Evolutionary conservation across 2,797 vertebrate species (phyloP).

Genomic region (Tympanoctomys barrerae): DNA sequence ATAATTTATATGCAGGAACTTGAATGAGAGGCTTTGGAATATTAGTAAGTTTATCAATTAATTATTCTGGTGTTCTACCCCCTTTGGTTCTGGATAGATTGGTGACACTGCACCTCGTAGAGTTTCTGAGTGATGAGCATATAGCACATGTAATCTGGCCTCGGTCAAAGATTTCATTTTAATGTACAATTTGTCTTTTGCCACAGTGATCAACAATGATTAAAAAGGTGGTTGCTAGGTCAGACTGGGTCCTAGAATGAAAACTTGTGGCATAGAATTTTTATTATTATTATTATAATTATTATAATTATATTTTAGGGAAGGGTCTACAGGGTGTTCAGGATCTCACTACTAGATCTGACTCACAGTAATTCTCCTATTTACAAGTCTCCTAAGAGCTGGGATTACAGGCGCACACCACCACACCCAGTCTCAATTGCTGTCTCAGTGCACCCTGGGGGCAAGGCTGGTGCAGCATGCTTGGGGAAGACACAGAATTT

Average conservation of each 20-base stretch:
- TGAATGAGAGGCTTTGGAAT: constrained; percentile 11
- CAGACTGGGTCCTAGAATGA: not conserved
- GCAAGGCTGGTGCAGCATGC: no score
- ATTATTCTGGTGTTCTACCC: not conserved
- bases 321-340: no score
- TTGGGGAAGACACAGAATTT: not conserved
- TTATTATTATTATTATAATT: no score
- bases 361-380: no score
- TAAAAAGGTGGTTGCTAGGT: not conserved
- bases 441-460: no score
- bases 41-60: not conserved
- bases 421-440: no score
- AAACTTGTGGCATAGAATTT: not conserved
- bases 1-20: constrained; percentile 8
- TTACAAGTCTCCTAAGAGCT: no score
- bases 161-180: not conserved
- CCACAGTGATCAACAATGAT: not conserved
- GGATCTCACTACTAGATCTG: no score
- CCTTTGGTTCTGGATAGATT: not conserved
- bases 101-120: not conserved
- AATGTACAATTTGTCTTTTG: not conserved
- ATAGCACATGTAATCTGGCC: not conserved
- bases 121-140: not conserved
- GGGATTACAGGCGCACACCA: no score
- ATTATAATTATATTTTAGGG: no score